Base-by-base conservation (phyloP, 2,113 vertebrate species). In the Arizona elegans region DNA sequence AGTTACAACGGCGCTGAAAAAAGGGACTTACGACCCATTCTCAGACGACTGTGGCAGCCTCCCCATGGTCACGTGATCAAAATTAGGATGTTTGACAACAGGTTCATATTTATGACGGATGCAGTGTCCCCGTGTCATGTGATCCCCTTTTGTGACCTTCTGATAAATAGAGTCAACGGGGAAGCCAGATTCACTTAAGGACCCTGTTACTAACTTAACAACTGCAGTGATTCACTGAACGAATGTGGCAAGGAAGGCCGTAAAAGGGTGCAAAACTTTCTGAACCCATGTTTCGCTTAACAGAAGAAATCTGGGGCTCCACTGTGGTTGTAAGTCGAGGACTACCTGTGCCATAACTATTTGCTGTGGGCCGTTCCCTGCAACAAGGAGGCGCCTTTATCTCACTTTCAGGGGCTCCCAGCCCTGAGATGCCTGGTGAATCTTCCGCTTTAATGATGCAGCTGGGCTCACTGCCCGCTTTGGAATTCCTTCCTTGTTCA, bases 1-100 rank as follows among this genome's bases (percentile, higher is more conserved):
- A 70, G 62, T 70, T 70, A n/a, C 29, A 15, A 70, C 0, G 5
- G 29, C 10, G 13, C 12, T n/a, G 65, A 2, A 15, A 70, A 70
- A 70, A 12, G 12, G 11, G 5, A 70, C 29, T 15, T 6, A 5
- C 0, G 12, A 15, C 29, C 29, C 0, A 2, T 12, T 70, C 13
- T 70, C 65, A n/a, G 29, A 6, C 0, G 0, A n/a, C 1, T 0
- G 4, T n/a, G 4, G 62, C 3, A 26, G 1, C 59, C 1, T 11
- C 26, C 26, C 26, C 59, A 5, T 3, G 59, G 59, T 26, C 26
- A 65, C 1, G 26, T 3, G 59, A 29, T 29, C 65, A n/a, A n/a
- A n/a, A 65, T 29, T 65, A 24, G 8, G 58, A 24, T 3, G 2
- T 2, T 24, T 10, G 26, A 29, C 59, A 29, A 29, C 4, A 5